Conservation (phyloP, 2,888 invertebrate species). For the Dascillus cervinus region DNA sequence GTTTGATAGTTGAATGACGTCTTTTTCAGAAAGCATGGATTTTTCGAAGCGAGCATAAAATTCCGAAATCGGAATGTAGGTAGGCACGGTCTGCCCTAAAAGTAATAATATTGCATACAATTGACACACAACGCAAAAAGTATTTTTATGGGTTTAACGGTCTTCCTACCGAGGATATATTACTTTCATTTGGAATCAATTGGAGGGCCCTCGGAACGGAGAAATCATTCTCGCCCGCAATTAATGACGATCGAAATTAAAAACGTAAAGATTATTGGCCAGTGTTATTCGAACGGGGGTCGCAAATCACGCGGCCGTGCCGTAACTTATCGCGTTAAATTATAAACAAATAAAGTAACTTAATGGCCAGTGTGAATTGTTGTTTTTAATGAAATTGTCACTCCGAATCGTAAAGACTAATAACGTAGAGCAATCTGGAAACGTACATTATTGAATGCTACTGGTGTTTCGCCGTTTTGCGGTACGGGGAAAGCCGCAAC, state of each 20-base stretch:
- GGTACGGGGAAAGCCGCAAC: slow-evolving; percentile 40
- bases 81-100: no score
- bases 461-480: slow-evolving; percentile 29
- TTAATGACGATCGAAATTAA: slow-evolving; percentile 43
- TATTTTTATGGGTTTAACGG: slow-evolving; percentile 40
- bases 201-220: slow-evolving; percentile 22
- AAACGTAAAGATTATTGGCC: slow-evolving; percentile 35
- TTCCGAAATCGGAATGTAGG: no score
- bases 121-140: slow-evolving; percentile 28
- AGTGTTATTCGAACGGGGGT: slow-evolving; percentile 12
- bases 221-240: slow-evolving; percentile 34
- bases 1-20: no score
- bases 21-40: no score
- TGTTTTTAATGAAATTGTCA: slow-evolving; percentile 11
- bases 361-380: slow-evolving; percentile 6
- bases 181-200: slow-evolving; percentile 44
- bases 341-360: slow-evolving; percentile 18
- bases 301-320: no score
- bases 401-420: slow-evolving; percentile 7
- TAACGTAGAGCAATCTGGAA: slow-evolving; percentile 6
- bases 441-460: slow-evolving; percentile 11
- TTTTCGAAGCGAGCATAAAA: no score
- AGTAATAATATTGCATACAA: slow-evolving; percentile 17
- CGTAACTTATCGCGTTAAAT: slow-evolving; percentile 13
- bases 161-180: slow-evolving; percentile 39